Conservation (phyloP, 92 coral and sea anemone species). For the Porites rus region DNA sequence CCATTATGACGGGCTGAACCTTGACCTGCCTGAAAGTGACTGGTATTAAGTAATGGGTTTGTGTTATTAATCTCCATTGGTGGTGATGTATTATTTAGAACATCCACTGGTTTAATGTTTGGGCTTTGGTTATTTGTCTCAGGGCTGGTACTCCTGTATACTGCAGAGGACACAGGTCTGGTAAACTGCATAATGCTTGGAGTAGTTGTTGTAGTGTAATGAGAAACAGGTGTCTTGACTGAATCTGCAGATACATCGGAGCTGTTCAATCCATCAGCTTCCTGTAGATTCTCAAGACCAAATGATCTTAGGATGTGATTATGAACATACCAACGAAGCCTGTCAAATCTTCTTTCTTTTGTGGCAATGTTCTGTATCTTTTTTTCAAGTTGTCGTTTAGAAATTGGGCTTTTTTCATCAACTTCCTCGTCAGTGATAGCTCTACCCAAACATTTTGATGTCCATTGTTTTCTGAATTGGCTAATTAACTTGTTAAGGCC, state of each 20-base stretch:
- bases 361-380: slow-evolving; percentile 87
- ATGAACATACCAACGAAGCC: slow-evolving; percentile 94
- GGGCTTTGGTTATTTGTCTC: background rate
- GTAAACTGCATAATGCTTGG: slow-evolving; percentile 47
- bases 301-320: slow-evolving; percentile 62
- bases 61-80: slow-evolving; percentile 38
- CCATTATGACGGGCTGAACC: background rate
- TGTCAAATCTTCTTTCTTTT: slow-evolving; percentile 83
- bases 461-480: slow-evolving; percentile 88
- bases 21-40: slow-evolving; percentile 1
- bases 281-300: slow-evolving; percentile 42
- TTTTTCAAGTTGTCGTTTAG: slow-evolving; percentile 90
- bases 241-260: slow-evolving; percentile 22
- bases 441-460: slow-evolving; percentile 67
- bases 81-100: background rate
- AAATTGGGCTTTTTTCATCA: slow-evolving; percentile 79
- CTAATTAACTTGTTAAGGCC: slow-evolving; percentile 82
- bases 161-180: slow-evolving; percentile 23
- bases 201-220: background rate
- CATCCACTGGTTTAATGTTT: slow-evolving; percentile 1
- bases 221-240: background rate
- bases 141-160: slow-evolving; percentile 7
- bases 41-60: background rate
- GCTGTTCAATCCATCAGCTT: slow-evolving; percentile 16
- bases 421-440: slow-evolving; percentile 64